phyloP scores from a whole-genome alignment of 2,113 vertebrate species.

The Arothron firmamentum region DNA sequence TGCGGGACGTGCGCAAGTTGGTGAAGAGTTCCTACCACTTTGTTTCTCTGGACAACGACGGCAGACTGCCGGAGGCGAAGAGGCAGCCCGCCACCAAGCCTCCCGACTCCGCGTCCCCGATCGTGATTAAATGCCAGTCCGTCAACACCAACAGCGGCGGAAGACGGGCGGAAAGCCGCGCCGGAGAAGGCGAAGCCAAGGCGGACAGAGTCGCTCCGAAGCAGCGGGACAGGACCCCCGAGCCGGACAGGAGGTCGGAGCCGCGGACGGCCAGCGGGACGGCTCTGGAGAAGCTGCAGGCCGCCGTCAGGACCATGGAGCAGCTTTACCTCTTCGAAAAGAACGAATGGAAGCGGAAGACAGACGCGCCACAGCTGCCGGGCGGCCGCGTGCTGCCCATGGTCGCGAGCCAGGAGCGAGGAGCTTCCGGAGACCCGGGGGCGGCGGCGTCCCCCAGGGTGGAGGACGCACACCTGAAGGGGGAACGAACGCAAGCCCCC shows the following conservation, averaged over 20 bases:
- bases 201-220: slow-evolving; percentile 71
- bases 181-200: slow-evolving; percentile 66
- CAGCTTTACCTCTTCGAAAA: slow-evolving; percentile 88
- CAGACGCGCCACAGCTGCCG: slow-evolving; percentile 71
- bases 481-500: no score
- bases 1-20: slow-evolving; percentile 90
- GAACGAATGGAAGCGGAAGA: slow-evolving; percentile 91
- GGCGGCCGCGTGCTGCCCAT: slow-evolving; percentile 89
- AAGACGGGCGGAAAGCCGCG: slow-evolving; percentile 46
- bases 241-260: slow-evolving; percentile 72
- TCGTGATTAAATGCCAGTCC: slow-evolving; percentile 93
- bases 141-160: slow-evolving; percentile 76
- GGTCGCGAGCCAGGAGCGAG: slow-evolving; percentile 72
- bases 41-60: slow-evolving; percentile 81
- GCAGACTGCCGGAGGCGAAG: slow-evolving; percentile 73
- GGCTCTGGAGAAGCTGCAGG: slow-evolving; percentile 89
- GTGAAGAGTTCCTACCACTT: slow-evolving; percentile 88
- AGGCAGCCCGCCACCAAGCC: slow-evolving; percentile 66
- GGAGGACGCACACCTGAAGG: slow-evolving; percentile 21
- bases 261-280: slow-evolving; percentile 65
- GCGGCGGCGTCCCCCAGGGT: slow-evolving; percentile 34
- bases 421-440: slow-evolving; percentile 35
- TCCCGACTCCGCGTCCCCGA: slow-evolving; percentile 77
- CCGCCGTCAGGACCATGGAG: slow-evolving; percentile 94
- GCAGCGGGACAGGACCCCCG: slow-evolving; percentile 69